phyloP scores from a whole-genome alignment of 2,888 invertebrate genomes.

The Polyploca ridens region DNA sequence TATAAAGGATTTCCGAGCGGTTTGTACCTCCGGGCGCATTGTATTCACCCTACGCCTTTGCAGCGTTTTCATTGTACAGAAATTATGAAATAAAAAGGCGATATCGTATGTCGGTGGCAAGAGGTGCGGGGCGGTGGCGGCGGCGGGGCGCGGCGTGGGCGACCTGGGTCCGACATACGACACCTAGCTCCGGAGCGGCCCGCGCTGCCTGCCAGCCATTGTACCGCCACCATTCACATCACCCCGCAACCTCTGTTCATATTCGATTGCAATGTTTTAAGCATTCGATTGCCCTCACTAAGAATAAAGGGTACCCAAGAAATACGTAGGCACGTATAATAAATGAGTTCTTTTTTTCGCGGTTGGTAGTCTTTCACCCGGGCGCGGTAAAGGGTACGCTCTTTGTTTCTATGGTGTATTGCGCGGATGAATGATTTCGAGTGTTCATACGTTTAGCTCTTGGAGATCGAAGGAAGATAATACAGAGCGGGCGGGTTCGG shows the following conservation, averaged over 20 bases:
- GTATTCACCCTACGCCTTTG: conserved; percentile 82
- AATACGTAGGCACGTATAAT: conserved; percentile 57
- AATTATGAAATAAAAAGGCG: conserved; percentile 83
- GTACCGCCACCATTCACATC: conserved; percentile 63
- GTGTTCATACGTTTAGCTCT: conserved; percentile 71
- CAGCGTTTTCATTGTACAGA: conserved; percentile 74
- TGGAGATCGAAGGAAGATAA: conserved; percentile 79
- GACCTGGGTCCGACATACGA: conserved; percentile 64
- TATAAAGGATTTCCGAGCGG: conserved; percentile 82
- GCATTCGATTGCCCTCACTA: conserved; percentile 81
- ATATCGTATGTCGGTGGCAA: conserved; percentile 78
- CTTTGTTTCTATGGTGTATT: conserved; percentile 81
- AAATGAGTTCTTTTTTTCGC: conserved; percentile 63
- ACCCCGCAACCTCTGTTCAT: conserved; percentile 55
- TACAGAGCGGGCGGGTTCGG: conserved; percentile 67
- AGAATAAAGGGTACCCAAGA: conserved; percentile 81
- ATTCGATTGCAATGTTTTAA: conserved; percentile 82
- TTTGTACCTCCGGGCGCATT: conserved; percentile 82
- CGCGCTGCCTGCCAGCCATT: conserved; percentile 45
- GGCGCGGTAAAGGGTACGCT: conserved; percentile 75
- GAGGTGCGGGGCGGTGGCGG: conserved; percentile 58
- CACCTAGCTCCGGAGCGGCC: conserved; percentile 55
- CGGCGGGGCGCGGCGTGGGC: conserved; percentile 48
- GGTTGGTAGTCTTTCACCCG: conserved; percentile 73
- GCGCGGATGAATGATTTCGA: conserved; percentile 73